Base-by-base conservation (phyloP, 2,797 vertebrate species). In the Argentina silus region DNA sequence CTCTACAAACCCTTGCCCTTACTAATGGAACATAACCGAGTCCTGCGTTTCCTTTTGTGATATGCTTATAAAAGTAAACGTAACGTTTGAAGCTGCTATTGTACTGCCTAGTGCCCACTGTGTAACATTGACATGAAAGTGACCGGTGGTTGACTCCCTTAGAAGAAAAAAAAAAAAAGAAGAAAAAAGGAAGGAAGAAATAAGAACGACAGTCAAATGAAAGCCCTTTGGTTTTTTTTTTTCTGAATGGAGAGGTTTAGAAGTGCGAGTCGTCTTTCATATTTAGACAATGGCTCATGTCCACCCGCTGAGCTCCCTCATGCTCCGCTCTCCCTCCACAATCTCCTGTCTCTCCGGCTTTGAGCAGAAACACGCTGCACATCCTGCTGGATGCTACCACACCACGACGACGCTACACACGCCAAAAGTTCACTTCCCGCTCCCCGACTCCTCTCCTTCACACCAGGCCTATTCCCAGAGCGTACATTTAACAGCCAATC, bases 391-490 rank as follows among this genome's bases (percentile, higher is more conserved):
- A 76, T 82, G 77, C 86, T 80, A 84, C 90, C 27, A 36, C 27
- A 36, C 27, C 27, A 36, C 27, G 27, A n/a, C 86, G 69, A 76
- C 83, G 77, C 86, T 80, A 84, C 90, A 76, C 86, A 74, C 75
- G 91, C 84, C 91, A 92, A 92, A 85, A 90, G 87, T 89, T 92
- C 90, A 91, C 89, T 91, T 92, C 90, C 91, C 85, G 86, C 88
- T 88, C 86, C 89, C 91, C 87, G 50, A 82, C 85, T 87, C 86
- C 72, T 85, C 89, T 86, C 86, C 85, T 89, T 90, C 89, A 83
- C 90, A 83, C 84, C 87, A 75, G 61, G 75, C 57, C 81, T 83
- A 90, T 87, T 92, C 91, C 89, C 91, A 91, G 84, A 86, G 82
- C 79, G 62, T 86, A 78, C 82, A 86, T 89, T n/a, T 88, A 88